These are phyloP conservation scores for Polyergus mexicanus DNA, from an alignment of 1,140 invertebrate species.

Conservation along the genomic window DNA sequence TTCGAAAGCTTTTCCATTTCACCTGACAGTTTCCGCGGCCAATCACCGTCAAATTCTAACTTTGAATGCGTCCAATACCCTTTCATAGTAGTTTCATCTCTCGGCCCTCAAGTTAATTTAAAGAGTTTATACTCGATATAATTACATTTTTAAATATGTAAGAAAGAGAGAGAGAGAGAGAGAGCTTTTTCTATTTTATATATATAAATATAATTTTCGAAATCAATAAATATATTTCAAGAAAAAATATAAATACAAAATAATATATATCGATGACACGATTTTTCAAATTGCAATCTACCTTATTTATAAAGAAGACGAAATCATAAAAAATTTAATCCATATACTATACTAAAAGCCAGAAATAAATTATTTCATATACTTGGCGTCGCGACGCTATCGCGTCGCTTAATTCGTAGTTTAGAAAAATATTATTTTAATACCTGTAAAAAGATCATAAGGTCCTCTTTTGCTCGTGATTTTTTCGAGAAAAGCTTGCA, in stretches of 20 bases:
- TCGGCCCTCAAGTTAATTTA: conserved; percentile 60
- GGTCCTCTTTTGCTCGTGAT: conserved; percentile 68
- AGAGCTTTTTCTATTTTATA: background rate
- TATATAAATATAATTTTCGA: background rate
- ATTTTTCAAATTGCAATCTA: no score
- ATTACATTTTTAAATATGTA: background rate
- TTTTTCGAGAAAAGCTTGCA: conserved; percentile 56
- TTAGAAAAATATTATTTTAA: background rate
- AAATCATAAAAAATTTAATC: conserved; percentile 29
- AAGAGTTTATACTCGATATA: background rate
- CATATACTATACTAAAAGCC: background rate
- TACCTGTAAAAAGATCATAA: conserved; percentile 75
- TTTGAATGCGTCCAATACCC: conserved; percentile 32
- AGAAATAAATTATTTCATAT: no score
- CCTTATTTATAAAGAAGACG: background rate
- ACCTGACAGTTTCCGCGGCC: conserved; percentile 63
- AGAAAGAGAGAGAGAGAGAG: no score
- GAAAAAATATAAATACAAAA: no score
- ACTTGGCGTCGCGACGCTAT: no score
- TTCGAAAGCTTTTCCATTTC: conserved; percentile 66
- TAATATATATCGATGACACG: no score
- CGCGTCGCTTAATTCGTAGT: no score
- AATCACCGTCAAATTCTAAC: conserved; percentile 34
- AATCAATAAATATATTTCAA: background rate
- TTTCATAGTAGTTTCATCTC: conserved; percentile 65